A percentile compares a stretch with the other conserved stretches of the same genome.
Evolutionary conservation across 2,113 vertebrate species (phyloP).

Genomic region (Mobula hypostoma): DNA sequence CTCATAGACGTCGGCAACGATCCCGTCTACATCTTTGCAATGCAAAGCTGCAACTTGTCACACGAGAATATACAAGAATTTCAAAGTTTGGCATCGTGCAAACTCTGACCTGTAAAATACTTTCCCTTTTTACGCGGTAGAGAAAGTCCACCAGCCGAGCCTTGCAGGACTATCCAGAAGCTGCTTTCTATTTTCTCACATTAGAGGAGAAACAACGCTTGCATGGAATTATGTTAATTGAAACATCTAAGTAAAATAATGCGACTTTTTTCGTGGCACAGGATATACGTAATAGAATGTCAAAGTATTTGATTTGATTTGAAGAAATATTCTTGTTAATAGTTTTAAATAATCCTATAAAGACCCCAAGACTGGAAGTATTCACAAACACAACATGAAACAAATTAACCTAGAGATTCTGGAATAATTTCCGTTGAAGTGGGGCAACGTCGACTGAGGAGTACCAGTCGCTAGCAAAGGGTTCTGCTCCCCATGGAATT

Average conservation of each 20-base stretch:
- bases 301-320: neutral
- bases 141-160: neutral
- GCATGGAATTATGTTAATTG: neutral
- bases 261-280: neutral
- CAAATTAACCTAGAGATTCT: neutral
- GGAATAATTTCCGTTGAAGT: neutral
- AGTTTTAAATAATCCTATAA: neutral
- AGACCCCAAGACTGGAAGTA: neutral
- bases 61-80: neutral
- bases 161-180: too few species aligned
- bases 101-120: conserved; percentile 18
- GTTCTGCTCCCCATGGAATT: neutral
- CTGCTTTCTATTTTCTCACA: neutral
- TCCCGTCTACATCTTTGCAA: neutral
- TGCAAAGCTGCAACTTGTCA: conserved; percentile 25
- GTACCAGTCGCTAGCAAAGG: neutral
- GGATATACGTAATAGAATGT: neutral
- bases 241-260: neutral
- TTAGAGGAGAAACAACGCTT: neutral
- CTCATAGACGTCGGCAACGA: neutral
- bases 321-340: neutral
- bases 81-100: conserved; percentile 30
- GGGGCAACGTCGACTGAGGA: neutral
- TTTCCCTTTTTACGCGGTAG: neutral
- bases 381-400: neutral